Evolutionary conservation across 2,888 invertebrate species (phyloP).

Genomic region (Leptinotarsa tumamoca): DNA sequence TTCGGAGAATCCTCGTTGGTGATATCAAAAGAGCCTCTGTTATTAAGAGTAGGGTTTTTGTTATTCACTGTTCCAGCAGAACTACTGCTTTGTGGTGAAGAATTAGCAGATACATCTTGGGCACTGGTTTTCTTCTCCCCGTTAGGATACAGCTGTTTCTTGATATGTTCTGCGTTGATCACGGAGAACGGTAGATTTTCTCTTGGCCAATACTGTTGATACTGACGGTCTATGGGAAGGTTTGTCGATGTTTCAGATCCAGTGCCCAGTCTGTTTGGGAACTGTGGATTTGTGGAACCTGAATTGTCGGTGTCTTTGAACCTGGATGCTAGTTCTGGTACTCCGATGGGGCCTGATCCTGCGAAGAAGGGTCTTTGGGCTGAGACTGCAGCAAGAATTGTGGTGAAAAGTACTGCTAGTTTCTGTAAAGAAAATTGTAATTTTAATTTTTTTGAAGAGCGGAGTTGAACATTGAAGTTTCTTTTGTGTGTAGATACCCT

Average conservation of each 20-base stretch:
- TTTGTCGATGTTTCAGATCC: neutral
- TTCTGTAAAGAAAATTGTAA: constrained; percentile 27
- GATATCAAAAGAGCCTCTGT: neutral
- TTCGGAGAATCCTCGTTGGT: neutral
- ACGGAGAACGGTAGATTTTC: constrained; percentile 10
- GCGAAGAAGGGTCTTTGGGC: constrained; percentile 78
- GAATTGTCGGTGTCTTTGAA: constrained; percentile 52
- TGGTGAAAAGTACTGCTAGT: constrained; percentile 16
- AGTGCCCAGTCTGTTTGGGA: neutral
- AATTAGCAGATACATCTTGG: neutral
- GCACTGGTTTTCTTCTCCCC: neutral
- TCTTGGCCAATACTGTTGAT: neutral
- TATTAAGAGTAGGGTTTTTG: neutral
- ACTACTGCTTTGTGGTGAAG: neutral
- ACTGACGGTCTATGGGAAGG: neutral
- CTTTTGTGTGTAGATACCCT: no score
- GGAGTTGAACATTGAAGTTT: neutral
- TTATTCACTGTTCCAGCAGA: no score
- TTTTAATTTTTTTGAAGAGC: neutral
- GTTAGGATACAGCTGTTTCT: neutral
- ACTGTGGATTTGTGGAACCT: constrained; percentile 31
- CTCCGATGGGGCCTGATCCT: constrained; percentile 70
- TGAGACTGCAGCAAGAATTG: constrained; percentile 46
- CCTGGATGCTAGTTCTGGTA: constrained; percentile 69
- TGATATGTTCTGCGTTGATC: neutral